Base-by-base conservation (phyloP, 2,888 invertebrate genomes). In the Sturmia bella region DNA sequence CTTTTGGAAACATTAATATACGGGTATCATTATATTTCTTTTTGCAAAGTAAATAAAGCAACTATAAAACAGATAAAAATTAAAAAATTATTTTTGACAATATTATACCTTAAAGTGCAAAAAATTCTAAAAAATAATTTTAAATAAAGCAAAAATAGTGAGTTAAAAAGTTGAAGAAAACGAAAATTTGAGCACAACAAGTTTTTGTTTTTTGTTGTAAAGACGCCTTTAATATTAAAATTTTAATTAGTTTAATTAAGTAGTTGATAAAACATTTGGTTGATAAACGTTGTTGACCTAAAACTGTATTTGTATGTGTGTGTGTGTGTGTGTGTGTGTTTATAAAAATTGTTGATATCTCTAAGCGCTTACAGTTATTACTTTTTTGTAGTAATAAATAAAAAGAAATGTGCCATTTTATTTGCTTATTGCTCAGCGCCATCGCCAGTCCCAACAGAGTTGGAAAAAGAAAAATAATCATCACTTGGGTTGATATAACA, bases 1-100 rank as follows among this genome's bases (percentile, higher is more conserved):
- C 88, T 87, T 87, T 86, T 86, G 87, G 84, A 87, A 88, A 87
- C 87, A 87, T 87, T 89, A 87, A 85, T 84, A 75, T 87, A 87
- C 87, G 88, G 86, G 87, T 86, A 83, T 81, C 75, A 39, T 59
- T 19, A 9, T 12, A 19, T 45, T 24, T 52, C 50, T 50, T 52
- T 48, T 59, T 83, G 75, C 68, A 78, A 68, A 68, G 43, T 52
- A 59, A 68, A 37, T 52, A 59, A 45, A 66, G 27, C 64, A 73
- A 76, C 21, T 73, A n/a, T n/a, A 59, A 12, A 64, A 27, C 56
- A 50, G 41, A 63, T 32, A 32, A 64, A 59, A 50, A 66, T 59
- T 32, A 41, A 64, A 41, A 64, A 75, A 73, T 61, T 61, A 64
- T 69, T 75, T 57, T 64, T 76, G 64, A 72, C 84, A 84, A 72